phyloP scores from a whole-genome alignment of 1,140 invertebrate species.

The Cotesia glomerata region DNA sequence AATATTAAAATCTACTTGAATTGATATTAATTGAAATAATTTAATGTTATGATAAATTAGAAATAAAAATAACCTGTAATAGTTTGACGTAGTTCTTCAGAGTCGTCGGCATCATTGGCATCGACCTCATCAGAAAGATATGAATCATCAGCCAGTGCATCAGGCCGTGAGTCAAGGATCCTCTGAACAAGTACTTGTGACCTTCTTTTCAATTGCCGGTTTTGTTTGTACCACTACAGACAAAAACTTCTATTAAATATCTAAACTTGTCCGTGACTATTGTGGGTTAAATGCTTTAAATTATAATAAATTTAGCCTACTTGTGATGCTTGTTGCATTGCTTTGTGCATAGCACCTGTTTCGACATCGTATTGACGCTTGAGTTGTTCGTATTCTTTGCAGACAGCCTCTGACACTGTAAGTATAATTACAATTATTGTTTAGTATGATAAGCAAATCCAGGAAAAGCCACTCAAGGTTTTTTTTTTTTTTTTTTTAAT shows the following conservation, averaged over 20 bases:
- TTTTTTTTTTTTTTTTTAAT: neutral
- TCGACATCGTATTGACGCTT: constrained; percentile 76
- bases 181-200: constrained; percentile 69
- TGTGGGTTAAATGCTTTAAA: neutral
- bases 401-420: constrained; percentile 73
- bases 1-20: no score
- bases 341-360: constrained; percentile 71
- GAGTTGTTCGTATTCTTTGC: constrained; percentile 75
- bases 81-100: constrained; percentile 72
- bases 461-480: neutral
- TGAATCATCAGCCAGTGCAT: constrained; percentile 47
- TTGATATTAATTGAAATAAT: no score
- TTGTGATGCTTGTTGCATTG: constrained; percentile 64
- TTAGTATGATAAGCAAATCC: constrained; percentile 8
- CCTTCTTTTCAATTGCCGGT: constrained; percentile 71
- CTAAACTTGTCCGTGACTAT: no score
- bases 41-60: no score
- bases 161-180: constrained; percentile 56
- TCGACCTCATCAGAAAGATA: constrained; percentile 62
- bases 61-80: constrained; percentile 58
- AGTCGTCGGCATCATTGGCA: constrained; percentile 66
- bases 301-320: constrained; percentile 42
- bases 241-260: no score
- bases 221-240: constrained; percentile 75
- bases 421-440: constrained; percentile 23